Percentiles rank a stretch among this genome's conserved stretches.
These are phyloP conservation scores for Steinernema carpocapsae DNA, from an alignment of 2,888 invertebrate genomes.

Conservation along the genomic window DNA sequence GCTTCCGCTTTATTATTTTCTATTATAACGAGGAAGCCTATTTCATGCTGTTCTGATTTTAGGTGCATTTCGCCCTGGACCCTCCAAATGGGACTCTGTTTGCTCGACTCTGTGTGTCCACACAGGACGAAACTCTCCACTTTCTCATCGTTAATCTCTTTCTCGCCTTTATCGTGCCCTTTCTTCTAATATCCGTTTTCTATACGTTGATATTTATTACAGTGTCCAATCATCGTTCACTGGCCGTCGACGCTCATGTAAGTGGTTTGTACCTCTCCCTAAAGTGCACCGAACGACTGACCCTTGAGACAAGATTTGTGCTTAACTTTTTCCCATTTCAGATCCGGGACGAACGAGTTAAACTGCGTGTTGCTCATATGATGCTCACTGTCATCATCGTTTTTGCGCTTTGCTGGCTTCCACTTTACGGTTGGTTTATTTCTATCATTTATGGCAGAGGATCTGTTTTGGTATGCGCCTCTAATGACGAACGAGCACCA, in stretches of 20 bases:
- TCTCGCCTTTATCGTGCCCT: slow-evolving; percentile 66
- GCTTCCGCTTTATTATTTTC: too few relatives aligned
- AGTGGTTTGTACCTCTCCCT: slow-evolving; percentile 29
- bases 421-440: slow-evolving; percentile 59
- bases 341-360: slow-evolving; percentile 65
- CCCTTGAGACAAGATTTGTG: neutral
- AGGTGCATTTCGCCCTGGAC: slow-evolving; percentile 46
- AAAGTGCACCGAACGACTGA: slow-evolving; percentile 7
- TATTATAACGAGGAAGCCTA: too few relatives aligned
- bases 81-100: slow-evolving; percentile 49
- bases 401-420: slow-evolving; percentile 67
- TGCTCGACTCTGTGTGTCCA: slow-evolving; percentile 57
- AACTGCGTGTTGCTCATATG: slow-evolving; percentile 68
- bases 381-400: slow-evolving; percentile 68
- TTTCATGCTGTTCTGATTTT: slow-evolving; percentile 5
- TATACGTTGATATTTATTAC: slow-evolving; percentile 66
- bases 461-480: neutral
- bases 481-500: slow-evolving; percentile 11
- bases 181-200: slow-evolving; percentile 61
- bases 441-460: slow-evolving; percentile 18
- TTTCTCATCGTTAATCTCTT: slow-evolving; percentile 64
- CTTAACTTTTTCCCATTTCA: slow-evolving; percentile 40
- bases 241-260: slow-evolving; percentile 68
- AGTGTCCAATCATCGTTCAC: slow-evolving; percentile 61
- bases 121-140: slow-evolving; percentile 55